These are phyloP conservation scores for Potorous gilbertii DNA, from an alignment of 2,797 vertebrate genomes.

Conservation along the genomic window DNA sequence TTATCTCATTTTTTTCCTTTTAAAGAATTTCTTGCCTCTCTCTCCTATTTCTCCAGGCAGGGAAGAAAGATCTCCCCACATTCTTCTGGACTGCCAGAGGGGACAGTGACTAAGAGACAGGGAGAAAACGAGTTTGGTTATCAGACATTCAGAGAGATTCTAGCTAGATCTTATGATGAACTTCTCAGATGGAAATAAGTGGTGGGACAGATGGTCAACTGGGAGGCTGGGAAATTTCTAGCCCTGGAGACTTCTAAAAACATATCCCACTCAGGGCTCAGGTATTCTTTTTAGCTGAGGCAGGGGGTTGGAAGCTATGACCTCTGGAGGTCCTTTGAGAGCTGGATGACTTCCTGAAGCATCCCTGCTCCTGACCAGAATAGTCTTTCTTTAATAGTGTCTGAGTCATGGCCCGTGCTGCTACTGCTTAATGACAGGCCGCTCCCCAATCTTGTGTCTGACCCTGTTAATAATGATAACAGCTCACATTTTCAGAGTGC, in stretches of 20 bases:
- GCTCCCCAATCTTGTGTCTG: background rate
- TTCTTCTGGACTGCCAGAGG: background rate
- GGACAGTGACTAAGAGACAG: background rate
- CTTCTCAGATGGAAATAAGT: constrained; percentile 3
- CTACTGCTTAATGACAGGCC: background rate
- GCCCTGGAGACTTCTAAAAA: background rate
- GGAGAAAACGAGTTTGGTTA: background rate
- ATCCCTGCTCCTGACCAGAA: constrained; percentile 44
- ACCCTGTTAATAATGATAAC: background rate
- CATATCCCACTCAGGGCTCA: background rate
- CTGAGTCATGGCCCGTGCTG: constrained; percentile 72
- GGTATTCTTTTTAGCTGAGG: constrained; percentile 23
- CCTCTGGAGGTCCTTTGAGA: constrained; percentile 74
- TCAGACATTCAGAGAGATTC: background rate
- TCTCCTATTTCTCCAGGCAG: constrained; percentile 21
- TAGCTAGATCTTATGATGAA: background rate
- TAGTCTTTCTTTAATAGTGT: constrained; percentile 55
- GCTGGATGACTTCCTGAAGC: constrained; percentile 27
- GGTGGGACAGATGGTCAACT: background rate
- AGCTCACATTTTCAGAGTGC: background rate
- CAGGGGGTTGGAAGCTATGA: constrained; percentile 59
- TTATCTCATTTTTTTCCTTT: background rate
- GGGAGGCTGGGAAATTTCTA: background rate
- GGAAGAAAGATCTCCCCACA: constrained; percentile 22
- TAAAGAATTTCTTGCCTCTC: background rate